A percentile compares a stretch with the other conserved stretches of the same genome.
phyloP scores from a whole-genome alignment of 2,888 invertebrate genomes.

The Netelia inedita region DNA sequence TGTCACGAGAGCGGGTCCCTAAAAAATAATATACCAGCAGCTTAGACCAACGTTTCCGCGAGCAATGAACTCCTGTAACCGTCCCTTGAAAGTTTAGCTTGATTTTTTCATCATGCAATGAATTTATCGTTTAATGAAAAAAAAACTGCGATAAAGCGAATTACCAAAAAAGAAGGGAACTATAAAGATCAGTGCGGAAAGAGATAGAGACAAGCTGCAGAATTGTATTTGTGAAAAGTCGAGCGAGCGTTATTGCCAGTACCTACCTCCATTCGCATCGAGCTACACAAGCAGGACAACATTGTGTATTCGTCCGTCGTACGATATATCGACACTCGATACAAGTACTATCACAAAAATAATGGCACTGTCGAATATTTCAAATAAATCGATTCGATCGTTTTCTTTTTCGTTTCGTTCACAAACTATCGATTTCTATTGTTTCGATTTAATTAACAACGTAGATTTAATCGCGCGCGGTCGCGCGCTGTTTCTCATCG shows the following conservation, averaged over 20 bases:
- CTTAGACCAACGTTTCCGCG: slow-evolving; percentile 36
- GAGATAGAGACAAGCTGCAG: neutral
- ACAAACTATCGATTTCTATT: slow-evolving; percentile 17
- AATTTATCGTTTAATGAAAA: neutral
- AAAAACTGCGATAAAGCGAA: neutral
- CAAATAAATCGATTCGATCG: slow-evolving; percentile 12
- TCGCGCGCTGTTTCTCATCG: slow-evolving; percentile 40
- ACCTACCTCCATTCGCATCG: slow-evolving; percentile 84
- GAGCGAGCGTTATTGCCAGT: neutral
- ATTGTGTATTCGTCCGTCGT: slow-evolving; percentile 67
- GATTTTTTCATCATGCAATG: neutral
- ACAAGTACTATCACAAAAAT: slow-evolving; percentile 72
- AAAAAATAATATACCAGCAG: slow-evolving; percentile 74
- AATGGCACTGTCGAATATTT: slow-evolving; percentile 75
- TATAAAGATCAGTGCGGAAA: neutral
- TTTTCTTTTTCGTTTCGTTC: slow-evolving; percentile 25
- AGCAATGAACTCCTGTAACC: slow-evolving; percentile 40
- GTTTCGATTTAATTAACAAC: slow-evolving; percentile 1
- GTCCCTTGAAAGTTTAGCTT: neutral
- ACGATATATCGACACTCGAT: slow-evolving; percentile 70
- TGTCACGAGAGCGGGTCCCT: slow-evolving; percentile 82
- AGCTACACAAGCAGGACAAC: slow-evolving; percentile 83
- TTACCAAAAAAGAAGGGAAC: neutral
- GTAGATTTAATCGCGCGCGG: neutral
- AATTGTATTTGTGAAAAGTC: too few relatives aligned